Percentiles rank a stretch among this genome's conserved stretches.
phyloP scores from a whole-genome alignment of 2,797 vertebrate species.

The Streptopelia turtur region DNA sequence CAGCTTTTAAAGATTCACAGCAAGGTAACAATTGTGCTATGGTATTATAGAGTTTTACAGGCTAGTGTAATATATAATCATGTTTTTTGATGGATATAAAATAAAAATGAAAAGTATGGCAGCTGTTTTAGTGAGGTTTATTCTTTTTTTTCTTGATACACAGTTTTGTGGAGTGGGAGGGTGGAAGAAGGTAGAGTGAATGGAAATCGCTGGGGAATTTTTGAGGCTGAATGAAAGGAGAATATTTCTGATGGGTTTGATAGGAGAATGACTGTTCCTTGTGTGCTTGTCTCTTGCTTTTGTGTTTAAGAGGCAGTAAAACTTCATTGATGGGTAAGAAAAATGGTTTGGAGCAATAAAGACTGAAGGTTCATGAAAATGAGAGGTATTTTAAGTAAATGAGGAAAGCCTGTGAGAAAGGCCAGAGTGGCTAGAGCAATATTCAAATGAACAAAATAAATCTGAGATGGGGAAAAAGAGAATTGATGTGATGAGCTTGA shows the following conservation, averaged over 20 bases:
- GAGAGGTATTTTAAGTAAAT: background rate
- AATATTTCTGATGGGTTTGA: background rate
- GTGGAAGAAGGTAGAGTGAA: background rate
- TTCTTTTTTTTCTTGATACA: background rate
- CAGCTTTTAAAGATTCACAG: background rate
- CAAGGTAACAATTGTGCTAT: background rate
- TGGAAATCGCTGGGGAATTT: background rate
- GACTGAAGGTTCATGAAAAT: background rate
- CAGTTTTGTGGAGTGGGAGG: background rate
- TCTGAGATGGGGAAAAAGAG: background rate
- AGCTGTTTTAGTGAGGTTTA: background rate
- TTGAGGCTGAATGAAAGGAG: background rate
- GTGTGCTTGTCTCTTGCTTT: background rate
- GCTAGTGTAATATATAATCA: background rate
- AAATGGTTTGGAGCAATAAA: background rate
- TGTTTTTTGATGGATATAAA: background rate
- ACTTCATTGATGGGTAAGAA: background rate
- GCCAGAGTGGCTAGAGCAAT: background rate
- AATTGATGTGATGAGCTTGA: background rate
- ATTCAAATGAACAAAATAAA: background rate
- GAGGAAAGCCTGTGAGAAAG: background rate
- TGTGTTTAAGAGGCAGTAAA: conserved; percentile 3
- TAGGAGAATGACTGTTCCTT: background rate
- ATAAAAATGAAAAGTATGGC: background rate
- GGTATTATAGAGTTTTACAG: background rate